Evolutionary conservation across 1,140 invertebrate species (phyloP).

Genomic region (Ostrea edulis): DNA sequence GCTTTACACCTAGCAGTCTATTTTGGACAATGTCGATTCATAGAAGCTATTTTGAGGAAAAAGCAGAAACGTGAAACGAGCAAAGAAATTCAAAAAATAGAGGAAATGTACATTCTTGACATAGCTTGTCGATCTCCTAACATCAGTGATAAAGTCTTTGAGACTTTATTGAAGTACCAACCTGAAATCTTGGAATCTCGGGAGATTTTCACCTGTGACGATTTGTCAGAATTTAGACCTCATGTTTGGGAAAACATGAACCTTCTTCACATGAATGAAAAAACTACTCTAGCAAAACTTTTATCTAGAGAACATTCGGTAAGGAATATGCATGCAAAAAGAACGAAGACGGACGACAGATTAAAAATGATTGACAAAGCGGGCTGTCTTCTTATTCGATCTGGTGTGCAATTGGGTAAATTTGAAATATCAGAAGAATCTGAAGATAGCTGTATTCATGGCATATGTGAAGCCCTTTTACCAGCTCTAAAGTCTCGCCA

Average conservation of each 20-base stretch:
- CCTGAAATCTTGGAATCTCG: conserved; percentile 22
- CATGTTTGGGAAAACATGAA: neutral
- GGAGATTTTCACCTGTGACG: neutral
- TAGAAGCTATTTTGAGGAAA: conserved; percentile 45
- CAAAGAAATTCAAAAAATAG: conserved; percentile 31
- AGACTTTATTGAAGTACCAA: conserved; percentile 26
- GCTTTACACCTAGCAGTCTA: conserved; percentile 35
- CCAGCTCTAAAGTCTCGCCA: conserved; percentile 42
- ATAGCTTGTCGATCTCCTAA: conserved; percentile 39
- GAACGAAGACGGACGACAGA: neutral
- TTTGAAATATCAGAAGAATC: conserved; percentile 6
- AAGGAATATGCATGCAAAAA: neutral
- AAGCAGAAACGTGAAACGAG: neutral
- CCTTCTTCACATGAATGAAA: neutral
- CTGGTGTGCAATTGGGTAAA: conserved; percentile 4
- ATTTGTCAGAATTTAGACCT: conserved; percentile 3
- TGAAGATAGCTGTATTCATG: neutral
- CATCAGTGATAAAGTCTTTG: conserved; percentile 37
- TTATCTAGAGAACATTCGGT: neutral
- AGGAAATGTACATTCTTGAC: conserved; percentile 32
- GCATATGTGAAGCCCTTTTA: conserved; percentile 38
- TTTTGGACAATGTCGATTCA: conserved; percentile 35
- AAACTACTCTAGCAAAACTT: conserved; percentile 41
- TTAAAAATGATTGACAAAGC: conserved; percentile 14
- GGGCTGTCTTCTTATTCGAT: neutral